These are phyloP conservation scores for Unio delphinus DNA, from an alignment of 2,888 invertebrate genomes.

Conservation along the genomic window DNA sequence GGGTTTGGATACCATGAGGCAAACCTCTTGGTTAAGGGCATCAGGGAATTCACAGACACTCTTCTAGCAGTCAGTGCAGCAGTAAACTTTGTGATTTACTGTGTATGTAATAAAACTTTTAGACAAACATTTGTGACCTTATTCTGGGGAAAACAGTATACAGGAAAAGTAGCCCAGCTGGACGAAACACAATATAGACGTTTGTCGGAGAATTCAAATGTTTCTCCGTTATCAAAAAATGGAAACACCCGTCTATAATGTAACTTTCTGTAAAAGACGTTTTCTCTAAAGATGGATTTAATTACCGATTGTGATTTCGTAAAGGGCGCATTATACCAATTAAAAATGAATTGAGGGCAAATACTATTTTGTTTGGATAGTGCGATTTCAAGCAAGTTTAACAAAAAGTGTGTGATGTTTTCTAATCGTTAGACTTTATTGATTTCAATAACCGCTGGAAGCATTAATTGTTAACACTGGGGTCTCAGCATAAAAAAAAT, in stretches of 20 bases:
- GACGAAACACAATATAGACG: slow-evolving; percentile 44
- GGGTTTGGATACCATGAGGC: slow-evolving; percentile 62
- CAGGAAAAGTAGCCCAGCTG: slow-evolving; percentile 18
- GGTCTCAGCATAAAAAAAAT: too few relatives aligned
- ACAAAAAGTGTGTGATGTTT: too few relatives aligned
- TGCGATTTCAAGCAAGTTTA: too few relatives aligned
- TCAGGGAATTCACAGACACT: slow-evolving; percentile 63
- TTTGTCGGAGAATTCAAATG: slow-evolving; percentile 24
- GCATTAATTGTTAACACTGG: too few relatives aligned
- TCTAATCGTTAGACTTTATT: too few relatives aligned
- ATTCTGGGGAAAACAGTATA: slow-evolving; percentile 16
- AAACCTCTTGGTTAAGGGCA: slow-evolving; percentile 49
- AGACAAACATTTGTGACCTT: slow-evolving; percentile 46
- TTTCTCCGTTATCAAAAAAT: slow-evolving; percentile 3
- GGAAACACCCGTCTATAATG: slow-evolving; percentile 2
- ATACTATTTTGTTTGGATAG: too few relatives aligned
- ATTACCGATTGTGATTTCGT: too few relatives aligned
- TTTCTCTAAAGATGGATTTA: too few relatives aligned
- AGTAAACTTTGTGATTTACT: slow-evolving; percentile 61
- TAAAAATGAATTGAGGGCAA: too few relatives aligned
- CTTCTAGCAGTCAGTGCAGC: slow-evolving; percentile 62
- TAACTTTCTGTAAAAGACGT: slow-evolving; percentile 1
- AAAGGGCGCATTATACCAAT: too few relatives aligned
- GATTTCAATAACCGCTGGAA: too few relatives aligned
- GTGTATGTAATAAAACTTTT: slow-evolving; percentile 60